Conservation (phyloP, 1,140 invertebrate genomes). For the Apolygus lucorum region DNA sequence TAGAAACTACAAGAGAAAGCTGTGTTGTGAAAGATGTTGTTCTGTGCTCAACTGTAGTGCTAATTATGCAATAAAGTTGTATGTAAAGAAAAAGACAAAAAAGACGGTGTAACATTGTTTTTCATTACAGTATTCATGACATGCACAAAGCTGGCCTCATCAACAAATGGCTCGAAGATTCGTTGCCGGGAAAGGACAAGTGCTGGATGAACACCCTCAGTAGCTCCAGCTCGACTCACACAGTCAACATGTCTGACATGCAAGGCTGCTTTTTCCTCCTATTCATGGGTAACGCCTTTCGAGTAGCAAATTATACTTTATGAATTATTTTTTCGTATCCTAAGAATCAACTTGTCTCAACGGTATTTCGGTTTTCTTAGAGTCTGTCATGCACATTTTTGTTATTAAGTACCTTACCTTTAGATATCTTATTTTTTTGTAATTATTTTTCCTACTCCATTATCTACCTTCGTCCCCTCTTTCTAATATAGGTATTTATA, state of each 20-base stretch:
- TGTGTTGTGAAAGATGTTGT: too few species aligned
- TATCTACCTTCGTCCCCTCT: too few species aligned
- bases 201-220: slow-evolving; percentile 53
- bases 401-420: background rate
- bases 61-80: too few species aligned
- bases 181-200: slow-evolving; percentile 67
- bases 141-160: slow-evolving; percentile 79
- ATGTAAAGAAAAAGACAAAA: too few species aligned
- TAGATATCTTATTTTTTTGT: background rate
- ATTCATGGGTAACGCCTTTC: slow-evolving; percentile 52
- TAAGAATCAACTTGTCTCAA: slow-evolving; percentile 5
- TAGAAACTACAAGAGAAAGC: too few species aligned
- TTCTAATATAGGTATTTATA: too few species aligned
- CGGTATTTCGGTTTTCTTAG: background rate
- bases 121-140: slow-evolving; percentile 59
- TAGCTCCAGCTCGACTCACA: slow-evolving; percentile 66
- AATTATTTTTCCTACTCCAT: background rate
- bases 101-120: too few species aligned
- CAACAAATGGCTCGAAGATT: slow-evolving; percentile 67
- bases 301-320: background rate
- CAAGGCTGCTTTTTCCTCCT: slow-evolving; percentile 79
- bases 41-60: too few species aligned
- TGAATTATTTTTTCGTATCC: slow-evolving; percentile 8
- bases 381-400: slow-evolving; percentile 9
- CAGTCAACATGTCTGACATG: slow-evolving; percentile 79